Conservation (phyloP, 2,113 vertebrate species). For the Baryphthengus martii region DNA sequence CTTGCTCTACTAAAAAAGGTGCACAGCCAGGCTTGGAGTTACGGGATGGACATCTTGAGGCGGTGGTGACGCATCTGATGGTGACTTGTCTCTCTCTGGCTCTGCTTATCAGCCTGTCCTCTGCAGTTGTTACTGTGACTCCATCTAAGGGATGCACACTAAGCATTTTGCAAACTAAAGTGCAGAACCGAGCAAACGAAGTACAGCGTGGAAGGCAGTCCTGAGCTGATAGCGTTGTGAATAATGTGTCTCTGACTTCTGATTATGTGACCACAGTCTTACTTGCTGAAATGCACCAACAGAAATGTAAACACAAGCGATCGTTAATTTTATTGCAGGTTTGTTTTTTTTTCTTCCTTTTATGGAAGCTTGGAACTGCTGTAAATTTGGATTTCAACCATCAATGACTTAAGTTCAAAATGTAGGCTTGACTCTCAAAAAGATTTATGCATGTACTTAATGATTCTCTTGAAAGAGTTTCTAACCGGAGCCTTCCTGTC, state of each 20-base stretch:
- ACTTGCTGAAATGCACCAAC: conserved; percentile 41
- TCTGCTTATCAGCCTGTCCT: not conserved
- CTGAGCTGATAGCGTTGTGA: not conserved
- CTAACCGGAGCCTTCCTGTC: conserved; percentile 23
- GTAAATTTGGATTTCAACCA: conserved; percentile 41
- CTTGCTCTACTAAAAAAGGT: fast-evolving
- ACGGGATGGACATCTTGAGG: fast-evolving
- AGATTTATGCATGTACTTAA: conserved; percentile 12
- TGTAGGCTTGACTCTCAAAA: not conserved
- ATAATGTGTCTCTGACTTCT: not conserved
- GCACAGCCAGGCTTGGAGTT: not conserved
- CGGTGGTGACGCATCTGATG: not conserved
- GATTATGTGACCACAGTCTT: not conserved
- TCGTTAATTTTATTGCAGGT: not conserved
- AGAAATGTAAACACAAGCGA: conserved; percentile 41
- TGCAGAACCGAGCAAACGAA: not conserved
- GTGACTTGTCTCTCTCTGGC: not conserved
- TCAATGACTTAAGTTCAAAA: conserved; percentile 34
- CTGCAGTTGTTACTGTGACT: not conserved
- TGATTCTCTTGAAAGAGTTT: conserved; percentile 24
- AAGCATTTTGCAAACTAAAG: not conserved
- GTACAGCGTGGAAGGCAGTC: not conserved
- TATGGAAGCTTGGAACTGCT: conserved; percentile 36
- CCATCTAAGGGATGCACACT: not conserved
- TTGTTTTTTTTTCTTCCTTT: not conserved